Evolutionary conservation across 2,888 invertebrate genomes (phyloP), one percentile per base, ranked within the genome.

Genomic region (Apantesis nais): DNA sequence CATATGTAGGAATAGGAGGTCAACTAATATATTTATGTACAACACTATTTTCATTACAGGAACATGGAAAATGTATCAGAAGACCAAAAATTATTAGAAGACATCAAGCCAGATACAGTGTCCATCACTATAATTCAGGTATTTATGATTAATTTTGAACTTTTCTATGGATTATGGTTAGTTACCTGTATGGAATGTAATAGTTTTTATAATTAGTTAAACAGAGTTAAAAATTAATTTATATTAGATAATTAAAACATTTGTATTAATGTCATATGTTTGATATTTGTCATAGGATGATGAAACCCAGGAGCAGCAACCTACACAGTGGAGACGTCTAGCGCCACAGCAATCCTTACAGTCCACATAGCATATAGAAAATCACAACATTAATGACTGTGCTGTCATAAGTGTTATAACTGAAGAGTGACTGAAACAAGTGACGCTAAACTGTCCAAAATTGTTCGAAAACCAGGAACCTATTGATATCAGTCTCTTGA

Each of bases 81-180:
- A 0, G 89, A 89, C 2, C 84, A 87, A 67, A 91, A 90, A 74
- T 62, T 87, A 2, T 64, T 93, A 74, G 92, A 93, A 62, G 93
- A 93, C 55, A 91, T 94, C 74, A 95, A 95, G 76, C 93, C 94
- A 0, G 94, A 94, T 62, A 92, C 93, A 0, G 93, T 94, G 0
- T 93, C 94, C 29, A 94, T 95, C 73, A 94, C 94, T 29, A 94
- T 95, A 12, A 93, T 95, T 75, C 92, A 94, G 90, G 94, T 94
- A 84, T 37, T 66, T 48, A 64, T 64, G 29, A 22, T 44, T 66
- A 41, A 16, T 16, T 2, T 7, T 48, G 19, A 39, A 39, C 39
- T 39, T 39, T 39, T 39, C 8, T 8, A 11, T 39, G 39, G 22
- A 48, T 22, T 48, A 4, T 48, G 22, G 3, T 48, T 22, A 48